Base-by-base conservation (phyloP, 2,113 vertebrate species). In the Pelusios castaneus region DNA sequence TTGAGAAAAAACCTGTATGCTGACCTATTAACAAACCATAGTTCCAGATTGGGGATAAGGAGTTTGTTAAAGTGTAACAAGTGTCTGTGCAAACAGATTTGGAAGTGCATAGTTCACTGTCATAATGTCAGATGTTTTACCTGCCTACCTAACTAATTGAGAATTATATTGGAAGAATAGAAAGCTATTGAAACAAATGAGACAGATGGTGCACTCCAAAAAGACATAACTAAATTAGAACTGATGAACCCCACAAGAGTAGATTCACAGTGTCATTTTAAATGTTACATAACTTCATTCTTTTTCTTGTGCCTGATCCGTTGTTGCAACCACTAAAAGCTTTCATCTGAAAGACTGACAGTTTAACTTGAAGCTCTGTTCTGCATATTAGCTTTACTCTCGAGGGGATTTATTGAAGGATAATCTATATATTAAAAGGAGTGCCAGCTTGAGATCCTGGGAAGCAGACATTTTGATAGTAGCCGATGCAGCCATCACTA, bases 211-310 rank as follows among this genome's bases (percentile, higher is more conserved):
- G 84, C 88, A 58, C 93, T 98, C 95, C 85, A 86, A 93, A 95
- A 78, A 94, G 86, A 80, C 17, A 1, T 91, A 95, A 95, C 82
- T 97, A 94, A 96, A 97, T 97, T 97, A 97, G 73, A 95, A 97
- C 78, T 97, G 95, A 97, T 97, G 95, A 96, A 91, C 84, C 90
- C 93, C 85, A 88, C 95, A 81, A 81, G 70, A 96, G 56, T 95
- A 93, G 75, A 95, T 94, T 96, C 83, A 85, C 27, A 22, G 19
- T 93, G 94, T 96, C 97, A 95, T 94, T 96, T 98, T 93, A 95
- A 96, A 97, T 97, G 85, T 63, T 96, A 51, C 5, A 78, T 21
- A 38, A 27, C 87, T 93, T 94, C 95, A 95, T 52, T 96, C 54
- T 95, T 85, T 60, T 82, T 73, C 52, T 73, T 92, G 43, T 10